Evolutionary conservation across 2,888 invertebrate genomes (phyloP).

Genomic region (Nephrocerus scutellatus): DNA sequence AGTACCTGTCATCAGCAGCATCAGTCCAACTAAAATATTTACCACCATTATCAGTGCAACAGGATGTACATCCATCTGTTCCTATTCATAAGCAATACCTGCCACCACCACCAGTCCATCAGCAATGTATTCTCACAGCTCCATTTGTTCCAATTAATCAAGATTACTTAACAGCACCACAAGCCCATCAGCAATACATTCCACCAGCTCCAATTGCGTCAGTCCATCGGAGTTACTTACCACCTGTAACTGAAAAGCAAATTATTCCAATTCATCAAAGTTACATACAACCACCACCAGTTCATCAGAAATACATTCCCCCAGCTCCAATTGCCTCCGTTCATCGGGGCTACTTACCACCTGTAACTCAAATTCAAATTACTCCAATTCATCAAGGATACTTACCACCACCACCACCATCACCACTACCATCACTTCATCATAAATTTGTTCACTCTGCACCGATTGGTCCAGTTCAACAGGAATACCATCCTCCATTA

Average conservation of each 20-base stretch:
- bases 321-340: background rate
- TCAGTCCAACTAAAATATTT: no score
- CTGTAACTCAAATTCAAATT: no score
- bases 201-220: constrained; percentile 1
- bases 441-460: background rate
- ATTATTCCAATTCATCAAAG: no score
- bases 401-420: background rate
- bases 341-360: constrained; percentile 4
- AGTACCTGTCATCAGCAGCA: no score
- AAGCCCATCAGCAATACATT: background rate
- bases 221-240: background rate
- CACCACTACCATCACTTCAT: no score
- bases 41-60: no score
- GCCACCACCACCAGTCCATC: background rate
- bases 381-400: no score
- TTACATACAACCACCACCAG: background rate
- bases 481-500: constrained; percentile 9
- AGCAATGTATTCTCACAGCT: constrained; percentile 2
- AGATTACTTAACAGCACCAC: no score
- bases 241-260: no score
- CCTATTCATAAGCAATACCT: background rate
- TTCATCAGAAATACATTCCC: background rate
- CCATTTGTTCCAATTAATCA: no score
- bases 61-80: no score
- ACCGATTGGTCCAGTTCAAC: background rate